Evolutionary conservation across 1,140 invertebrate species (phyloP).

Genomic region (Oscheius sp.): DNA sequence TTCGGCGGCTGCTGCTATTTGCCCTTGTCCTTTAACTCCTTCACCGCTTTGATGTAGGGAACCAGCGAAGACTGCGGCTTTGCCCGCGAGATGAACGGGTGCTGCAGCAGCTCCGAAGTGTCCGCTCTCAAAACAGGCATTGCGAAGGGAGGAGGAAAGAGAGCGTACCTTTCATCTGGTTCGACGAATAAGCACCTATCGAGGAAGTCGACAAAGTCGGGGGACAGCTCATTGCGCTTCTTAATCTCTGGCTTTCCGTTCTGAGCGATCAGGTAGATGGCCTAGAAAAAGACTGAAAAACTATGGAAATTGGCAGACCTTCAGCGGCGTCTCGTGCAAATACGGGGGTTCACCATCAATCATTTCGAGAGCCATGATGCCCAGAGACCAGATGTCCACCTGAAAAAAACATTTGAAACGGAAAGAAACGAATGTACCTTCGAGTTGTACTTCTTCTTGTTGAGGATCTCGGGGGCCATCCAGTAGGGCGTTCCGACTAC

Average conservation of each 20-base stretch:
- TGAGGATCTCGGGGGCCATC: slow-evolving; percentile 74
- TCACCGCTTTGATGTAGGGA: slow-evolving; percentile 58
- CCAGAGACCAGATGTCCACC: slow-evolving; percentile 59
- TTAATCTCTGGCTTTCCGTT: slow-evolving; percentile 61
- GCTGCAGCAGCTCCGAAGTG: slow-evolving; percentile 50
- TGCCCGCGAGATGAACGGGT: slow-evolving; percentile 53
- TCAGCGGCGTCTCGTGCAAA: slow-evolving; percentile 56
- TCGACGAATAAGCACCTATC: slow-evolving; percentile 44
- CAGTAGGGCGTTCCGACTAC: slow-evolving; percentile 75
- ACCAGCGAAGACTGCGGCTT: slow-evolving; percentile 54
- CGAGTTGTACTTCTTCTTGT: slow-evolving; percentile 56
- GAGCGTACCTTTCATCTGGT: slow-evolving; percentile 14
- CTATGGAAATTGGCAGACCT: slow-evolving; percentile 40
- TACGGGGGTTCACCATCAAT: slow-evolving; percentile 61
- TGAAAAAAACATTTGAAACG: not conserved
- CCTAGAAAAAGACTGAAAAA: slow-evolving; percentile 34
- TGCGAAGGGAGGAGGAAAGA: slow-evolving; percentile 42
- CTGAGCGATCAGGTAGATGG: slow-evolving; percentile 60
- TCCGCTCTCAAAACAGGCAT: slow-evolving; percentile 53
- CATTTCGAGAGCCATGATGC: slow-evolving; percentile 59
- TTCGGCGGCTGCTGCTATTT: too few relatives aligned
- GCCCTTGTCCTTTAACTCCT: slow-evolving; percentile 28
- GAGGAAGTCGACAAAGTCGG: slow-evolving; percentile 56
- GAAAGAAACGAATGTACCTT: slow-evolving; percentile 44
- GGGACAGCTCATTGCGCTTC: slow-evolving; percentile 46